phyloP scores from a whole-genome alignment of 2,888 invertebrate species.

The Xylophagus ater region DNA sequence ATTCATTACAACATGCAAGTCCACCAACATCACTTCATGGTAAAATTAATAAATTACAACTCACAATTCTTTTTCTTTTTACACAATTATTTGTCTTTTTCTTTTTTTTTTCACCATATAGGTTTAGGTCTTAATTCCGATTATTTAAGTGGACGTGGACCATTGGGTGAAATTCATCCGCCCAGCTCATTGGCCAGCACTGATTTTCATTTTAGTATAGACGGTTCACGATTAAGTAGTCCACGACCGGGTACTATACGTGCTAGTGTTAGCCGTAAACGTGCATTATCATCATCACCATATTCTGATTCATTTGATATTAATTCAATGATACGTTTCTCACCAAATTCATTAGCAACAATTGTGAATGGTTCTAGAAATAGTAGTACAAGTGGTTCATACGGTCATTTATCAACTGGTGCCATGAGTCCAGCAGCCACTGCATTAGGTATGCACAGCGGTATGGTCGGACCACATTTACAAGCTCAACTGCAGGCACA shows the following conservation, averaged over 20 bases:
- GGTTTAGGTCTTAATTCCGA: slow-evolving; percentile 51
- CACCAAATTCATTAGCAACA: slow-evolving; percentile 80
- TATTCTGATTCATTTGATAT: slow-evolving; percentile 93
- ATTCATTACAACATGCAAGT: slow-evolving; percentile 58
- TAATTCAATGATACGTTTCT: slow-evolving; percentile 90
- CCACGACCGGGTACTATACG: slow-evolving; percentile 46
- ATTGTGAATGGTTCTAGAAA: slow-evolving; percentile 74
- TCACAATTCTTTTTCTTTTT: too few species aligned
- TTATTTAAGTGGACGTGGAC: slow-evolving; percentile 42
- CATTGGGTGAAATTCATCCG: slow-evolving; percentile 44
- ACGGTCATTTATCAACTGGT: slow-evolving; percentile 91
- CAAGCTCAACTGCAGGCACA: slow-evolving; percentile 74
- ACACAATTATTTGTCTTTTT: too few species aligned
- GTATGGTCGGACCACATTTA: slow-evolving; percentile 49
- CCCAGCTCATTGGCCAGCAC: slow-evolving; percentile 65
- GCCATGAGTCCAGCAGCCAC: slow-evolving; percentile 82
- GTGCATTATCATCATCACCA: slow-evolving; percentile 87
- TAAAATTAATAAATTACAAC: too few species aligned
- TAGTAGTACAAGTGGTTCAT: slow-evolving; percentile 86
- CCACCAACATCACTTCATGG: slow-evolving; percentile 59
- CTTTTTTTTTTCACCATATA: slow-evolving; percentile 38
- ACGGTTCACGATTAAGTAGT: slow-evolving; percentile 64
- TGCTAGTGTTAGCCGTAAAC: slow-evolving; percentile 65
- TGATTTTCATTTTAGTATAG: slow-evolving; percentile 82
- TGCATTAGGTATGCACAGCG: slow-evolving; percentile 51